phyloP scores from a whole-genome alignment of 2,113 vertebrate species.

The Vulpes lagopus region DNA sequence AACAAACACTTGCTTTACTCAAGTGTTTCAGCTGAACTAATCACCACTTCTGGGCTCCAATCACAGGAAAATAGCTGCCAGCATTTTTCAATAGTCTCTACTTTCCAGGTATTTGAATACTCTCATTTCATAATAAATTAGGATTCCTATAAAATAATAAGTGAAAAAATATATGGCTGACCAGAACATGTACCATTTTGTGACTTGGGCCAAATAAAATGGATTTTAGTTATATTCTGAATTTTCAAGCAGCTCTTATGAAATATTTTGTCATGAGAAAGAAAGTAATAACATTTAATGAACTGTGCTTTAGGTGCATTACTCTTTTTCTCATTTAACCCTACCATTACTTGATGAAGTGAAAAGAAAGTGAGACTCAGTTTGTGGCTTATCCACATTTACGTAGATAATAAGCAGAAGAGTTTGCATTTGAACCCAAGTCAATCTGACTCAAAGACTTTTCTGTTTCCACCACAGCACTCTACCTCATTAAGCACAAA shows the following conservation, averaged over 20 bases:
- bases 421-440: constrained; percentile 54
- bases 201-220: constrained; percentile 64
- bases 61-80: constrained; percentile 31
- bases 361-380: constrained; percentile 50
- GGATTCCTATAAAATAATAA: constrained; percentile 12
- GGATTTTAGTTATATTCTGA: constrained; percentile 60
- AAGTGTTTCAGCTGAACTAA: constrained; percentile 29
- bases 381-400: constrained; percentile 23
- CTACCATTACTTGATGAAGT: constrained; percentile 54
- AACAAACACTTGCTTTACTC: not conserved
- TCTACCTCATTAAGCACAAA: constrained; percentile 64
- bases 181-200: constrained; percentile 30
- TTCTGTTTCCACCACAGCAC: constrained; percentile 1
- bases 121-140: constrained; percentile 58
- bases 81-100: constrained; percentile 50
- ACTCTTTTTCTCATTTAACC: constrained; percentile 56
- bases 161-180: constrained; percentile 29
- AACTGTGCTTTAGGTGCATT: constrained; percentile 55
- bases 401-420: constrained; percentile 37
- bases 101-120: constrained; percentile 59
- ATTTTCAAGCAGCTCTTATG: not conserved
- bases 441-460: constrained; percentile 19
- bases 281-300: constrained; percentile 57
- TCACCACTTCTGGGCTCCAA: constrained; percentile 25
- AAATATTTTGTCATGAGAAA: constrained; percentile 51